Base-by-base conservation (phyloP, 2,797 vertebrate genomes). In the Erethizon dorsatum region DNA sequence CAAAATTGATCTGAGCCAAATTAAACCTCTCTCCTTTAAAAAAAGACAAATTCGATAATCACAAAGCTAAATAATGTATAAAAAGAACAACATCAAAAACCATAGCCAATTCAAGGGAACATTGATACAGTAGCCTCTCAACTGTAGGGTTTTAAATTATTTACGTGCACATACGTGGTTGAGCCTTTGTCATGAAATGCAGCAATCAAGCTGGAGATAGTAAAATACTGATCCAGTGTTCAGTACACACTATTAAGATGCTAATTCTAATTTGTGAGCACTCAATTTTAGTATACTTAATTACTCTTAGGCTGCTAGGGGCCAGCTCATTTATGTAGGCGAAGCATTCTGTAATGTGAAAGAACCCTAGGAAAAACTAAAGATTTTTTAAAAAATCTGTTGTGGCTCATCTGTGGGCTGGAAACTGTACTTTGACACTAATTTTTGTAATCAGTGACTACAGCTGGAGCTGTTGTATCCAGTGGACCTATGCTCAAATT, bases 31-130 rank as follows among this genome's bases (percentile, higher is more conserved):
- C 7, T 24, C 18, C 17, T 71, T 71, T 5, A 71, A 22, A 71
- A n/a, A 89, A 90, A 31, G 90, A 91, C 54, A 67, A 95, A 90
- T 94, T 6, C 63, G 33, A 95, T 82, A 90, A 92, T 52, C 45
- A 83, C 28, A 47, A 83, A 87, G 20, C 80, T 88, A 56, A 91
- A 96, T 75, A 85, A 75, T 65, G 22, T 86, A 89, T 52, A 84
- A 57, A 91, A 94, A 78, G 1, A 83, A n/a, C n/a, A 90, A 56
- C 26, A 91, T 90, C 2, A 57, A 56, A 90, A 96, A 41, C 12
- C 75, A 87, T 12, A 65, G 56, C 8, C 37, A 94, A 82, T 79
- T 97, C 45, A 85, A 82, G 45, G 56, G 14, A 93, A 63, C 22
- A 95, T 7, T 90, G 59, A 90, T 24, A 94, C 80, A 96, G 65